These are phyloP conservation scores for Lagopus muta DNA, from an alignment of 2,113 vertebrate genomes.

Conservation along the genomic window DNA sequence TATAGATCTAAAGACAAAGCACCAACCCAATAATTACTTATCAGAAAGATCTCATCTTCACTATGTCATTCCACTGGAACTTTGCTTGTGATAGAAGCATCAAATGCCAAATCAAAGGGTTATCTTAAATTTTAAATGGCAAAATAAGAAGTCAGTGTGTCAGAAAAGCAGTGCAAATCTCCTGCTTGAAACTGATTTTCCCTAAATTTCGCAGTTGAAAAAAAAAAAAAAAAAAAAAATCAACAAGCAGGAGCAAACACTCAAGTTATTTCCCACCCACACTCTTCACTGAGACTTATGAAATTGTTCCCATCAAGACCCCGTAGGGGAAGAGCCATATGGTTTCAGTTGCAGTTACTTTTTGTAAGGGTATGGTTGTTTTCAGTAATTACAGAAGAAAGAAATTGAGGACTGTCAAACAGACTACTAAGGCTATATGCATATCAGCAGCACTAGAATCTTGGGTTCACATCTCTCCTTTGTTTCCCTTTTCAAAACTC, in stretches of 20 bases:
- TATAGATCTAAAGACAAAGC: not conserved
- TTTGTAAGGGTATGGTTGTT: not conserved
- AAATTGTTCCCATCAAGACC: not conserved
- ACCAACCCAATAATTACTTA: not conserved
- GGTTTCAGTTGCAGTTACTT: not conserved
- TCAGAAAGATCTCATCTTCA: not conserved
- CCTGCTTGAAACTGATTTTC: not conserved
- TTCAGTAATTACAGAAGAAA: not conserved
- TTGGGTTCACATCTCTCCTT: not conserved
- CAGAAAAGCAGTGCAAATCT: not conserved
- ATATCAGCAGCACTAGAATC: not conserved
- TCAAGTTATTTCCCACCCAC: not conserved
- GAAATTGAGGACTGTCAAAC: not conserved
- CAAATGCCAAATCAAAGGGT: not conserved
- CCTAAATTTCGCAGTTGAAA: not conserved
- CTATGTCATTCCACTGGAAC: not conserved
- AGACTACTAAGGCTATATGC: not conserved
- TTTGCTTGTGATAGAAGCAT: not conserved
- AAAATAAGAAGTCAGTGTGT: not conserved
- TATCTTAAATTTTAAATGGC: not conserved
- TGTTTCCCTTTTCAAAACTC: not conserved
- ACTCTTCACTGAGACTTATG: not conserved
- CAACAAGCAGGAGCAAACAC: not conserved
- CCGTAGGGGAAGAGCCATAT: not conserved
- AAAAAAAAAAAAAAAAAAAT: not conserved